Evolutionary conservation across 2,888 invertebrate genomes (phyloP).

Genomic region (Monoplex corrugatus): DNA sequence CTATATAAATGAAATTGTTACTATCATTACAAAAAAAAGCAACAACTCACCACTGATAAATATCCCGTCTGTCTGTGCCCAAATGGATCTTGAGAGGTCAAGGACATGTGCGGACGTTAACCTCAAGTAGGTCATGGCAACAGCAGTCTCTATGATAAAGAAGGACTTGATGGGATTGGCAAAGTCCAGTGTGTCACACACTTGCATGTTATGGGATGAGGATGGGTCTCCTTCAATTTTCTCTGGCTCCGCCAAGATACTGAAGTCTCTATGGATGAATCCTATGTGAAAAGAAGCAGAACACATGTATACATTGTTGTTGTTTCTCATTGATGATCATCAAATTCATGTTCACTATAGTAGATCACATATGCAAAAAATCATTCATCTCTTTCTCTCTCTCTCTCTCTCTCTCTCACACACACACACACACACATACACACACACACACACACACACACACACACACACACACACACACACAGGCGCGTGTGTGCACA

Average conservation of each 20-base stretch:
- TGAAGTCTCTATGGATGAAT: slow-evolving; percentile 94
- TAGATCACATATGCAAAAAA: too few species aligned
- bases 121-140: slow-evolving; percentile 91
- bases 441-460: too few species aligned
- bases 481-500: too few species aligned
- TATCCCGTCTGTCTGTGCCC: slow-evolving; percentile 90
- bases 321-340: too few species aligned
- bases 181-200: slow-evolving; percentile 91
- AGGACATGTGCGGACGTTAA: slow-evolving; percentile 80
- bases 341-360: too few species aligned
- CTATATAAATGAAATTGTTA: too few species aligned
- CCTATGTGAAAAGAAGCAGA: slow-evolving; percentile 74
- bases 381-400: too few species aligned
- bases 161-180: slow-evolving; percentile 90
- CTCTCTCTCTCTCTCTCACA: too few species aligned
- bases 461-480: too few species aligned
- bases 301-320: not conserved
- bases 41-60: too few species aligned
- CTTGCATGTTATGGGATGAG: slow-evolving; percentile 81
- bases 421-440: too few species aligned
- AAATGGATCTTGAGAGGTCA: slow-evolving; percentile 69
- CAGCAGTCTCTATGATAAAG: slow-evolving; percentile 90
- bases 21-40: too few species aligned
- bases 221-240: not conserved
- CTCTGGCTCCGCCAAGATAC: slow-evolving; percentile 86